Evolutionary conservation across 2,888 invertebrate species (phyloP).

Genomic region (Muschampia staudingeri): DNA sequence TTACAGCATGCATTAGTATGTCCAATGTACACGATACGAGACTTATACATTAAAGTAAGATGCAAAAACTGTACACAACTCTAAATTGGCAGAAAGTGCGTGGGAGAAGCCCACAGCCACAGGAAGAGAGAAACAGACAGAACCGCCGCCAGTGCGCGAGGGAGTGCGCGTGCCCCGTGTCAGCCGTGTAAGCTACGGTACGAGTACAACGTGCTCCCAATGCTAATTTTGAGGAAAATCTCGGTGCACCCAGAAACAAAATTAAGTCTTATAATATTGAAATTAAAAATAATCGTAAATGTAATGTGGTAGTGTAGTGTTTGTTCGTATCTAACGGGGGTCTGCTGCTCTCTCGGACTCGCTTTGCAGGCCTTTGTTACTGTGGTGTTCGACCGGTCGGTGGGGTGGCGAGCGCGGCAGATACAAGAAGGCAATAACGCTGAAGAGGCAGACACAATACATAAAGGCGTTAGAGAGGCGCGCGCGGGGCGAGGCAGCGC

Average conservation of each 20-base stretch:
- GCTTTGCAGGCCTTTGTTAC: conserved; percentile 91
- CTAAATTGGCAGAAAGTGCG: conserved; percentile 85
- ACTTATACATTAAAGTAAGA: conserved; percentile 49
- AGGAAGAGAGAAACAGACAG: conserved; percentile 92
- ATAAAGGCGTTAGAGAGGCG: conserved; percentile 86
- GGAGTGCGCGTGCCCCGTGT: conserved; percentile 87
- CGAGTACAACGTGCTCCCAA: conserved; percentile 82
- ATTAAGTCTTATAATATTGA: conserved; percentile 74
- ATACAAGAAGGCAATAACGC: conserved; percentile 85
- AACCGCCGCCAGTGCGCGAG: conserved; percentile 90
- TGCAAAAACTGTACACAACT: conserved; percentile 71
- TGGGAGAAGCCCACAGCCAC: conserved; percentile 90
- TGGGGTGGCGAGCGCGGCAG: conserved; percentile 80
- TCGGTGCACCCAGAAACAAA: conserved; percentile 84
- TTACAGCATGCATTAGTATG: conserved; percentile 63
- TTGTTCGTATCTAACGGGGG: conserved; percentile 89
- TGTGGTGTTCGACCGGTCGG: conserved; percentile 87
- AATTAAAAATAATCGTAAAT: conserved; percentile 79
- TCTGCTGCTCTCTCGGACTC: conserved; percentile 92
- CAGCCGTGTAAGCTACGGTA: conserved; percentile 84
- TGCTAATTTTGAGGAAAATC: conserved; percentile 79
- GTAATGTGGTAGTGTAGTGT: conserved; percentile 90
- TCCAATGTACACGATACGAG: conserved; percentile 67
- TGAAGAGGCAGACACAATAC: conserved; percentile 85
- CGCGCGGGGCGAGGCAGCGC: conserved; percentile 82